A percentile compares a stretch with the other conserved stretches of the same genome.
Conservation (phyloP, 2,888 invertebrate genomes). For the Silvanus unidentatus region DNA sequence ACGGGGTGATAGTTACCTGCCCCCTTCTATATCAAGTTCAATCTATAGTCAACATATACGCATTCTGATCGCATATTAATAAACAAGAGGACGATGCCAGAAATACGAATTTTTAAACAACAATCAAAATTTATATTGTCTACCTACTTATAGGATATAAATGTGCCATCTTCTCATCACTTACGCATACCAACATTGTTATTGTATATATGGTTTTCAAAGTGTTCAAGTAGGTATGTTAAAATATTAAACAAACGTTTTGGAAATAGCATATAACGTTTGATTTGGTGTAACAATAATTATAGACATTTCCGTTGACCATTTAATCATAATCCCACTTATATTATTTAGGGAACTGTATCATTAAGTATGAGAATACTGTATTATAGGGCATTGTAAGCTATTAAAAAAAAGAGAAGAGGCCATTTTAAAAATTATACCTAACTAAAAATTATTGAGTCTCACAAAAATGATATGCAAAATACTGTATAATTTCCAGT, state of each 20-base stretch:
- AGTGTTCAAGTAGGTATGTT: too few relatives aligned
- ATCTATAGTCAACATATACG: constrained; percentile 35
- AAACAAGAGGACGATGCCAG: constrained; percentile 30
- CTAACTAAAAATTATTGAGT: constrained; percentile 43
- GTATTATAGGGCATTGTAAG: constrained; percentile 31
- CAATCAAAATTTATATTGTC: background rate
- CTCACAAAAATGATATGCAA: constrained; percentile 46
- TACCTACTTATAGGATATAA: background rate
- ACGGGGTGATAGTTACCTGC: constrained; percentile 41
- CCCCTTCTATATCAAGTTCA: constrained; percentile 33
- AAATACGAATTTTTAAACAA: constrained; percentile 22
- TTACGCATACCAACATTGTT: too few relatives aligned
- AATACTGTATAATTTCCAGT: constrained; percentile 44
- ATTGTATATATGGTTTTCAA: too few relatives aligned
- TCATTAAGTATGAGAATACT: constrained; percentile 35
- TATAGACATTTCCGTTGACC: constrained; percentile 30
- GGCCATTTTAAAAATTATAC: constrained; percentile 44
- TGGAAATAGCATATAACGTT: constrained; percentile 8
- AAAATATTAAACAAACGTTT: constrained; percentile 14
- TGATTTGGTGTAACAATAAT: constrained; percentile 19
- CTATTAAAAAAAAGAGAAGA: constrained; percentile 36
- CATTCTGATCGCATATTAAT: constrained; percentile 25
- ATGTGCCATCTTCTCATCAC: too few relatives aligned
- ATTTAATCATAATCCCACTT: constrained; percentile 32
- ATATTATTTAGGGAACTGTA: constrained; percentile 19